phyloP scores from a whole-genome alignment of 2,113 vertebrate genomes.

The Neolamprologus sp. region DNA sequence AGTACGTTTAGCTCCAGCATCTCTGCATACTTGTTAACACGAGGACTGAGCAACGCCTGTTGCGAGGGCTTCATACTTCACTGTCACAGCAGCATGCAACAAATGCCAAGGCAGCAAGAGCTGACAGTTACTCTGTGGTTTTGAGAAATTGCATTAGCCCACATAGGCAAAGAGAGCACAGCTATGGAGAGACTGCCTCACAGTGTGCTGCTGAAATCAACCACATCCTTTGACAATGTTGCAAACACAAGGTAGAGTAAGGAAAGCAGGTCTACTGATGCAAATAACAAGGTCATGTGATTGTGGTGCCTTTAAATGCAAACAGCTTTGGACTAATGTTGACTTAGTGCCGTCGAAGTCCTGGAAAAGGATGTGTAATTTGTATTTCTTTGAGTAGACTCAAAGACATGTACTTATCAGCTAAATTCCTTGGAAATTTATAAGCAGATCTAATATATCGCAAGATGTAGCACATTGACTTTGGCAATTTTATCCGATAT shows the following conservation, averaged over 20 bases:
- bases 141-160: slow-evolving; percentile 38
- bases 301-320: background rate
- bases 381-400: background rate
- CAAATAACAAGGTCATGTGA: slow-evolving; percentile 16
- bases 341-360: background rate
- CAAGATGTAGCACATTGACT: background rate
- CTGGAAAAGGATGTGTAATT: background rate
- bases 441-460: background rate
- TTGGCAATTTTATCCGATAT: background rate
- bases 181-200: background rate
- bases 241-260: slow-evolving; percentile 18
- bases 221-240: slow-evolving; percentile 47
- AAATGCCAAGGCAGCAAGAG: background rate
- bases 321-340: background rate
- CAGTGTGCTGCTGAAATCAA: slow-evolving; percentile 25
- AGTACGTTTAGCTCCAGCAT: background rate
- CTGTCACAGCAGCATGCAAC: background rate
- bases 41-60: background rate
- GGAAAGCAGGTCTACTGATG: background rate
- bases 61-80: background rate
- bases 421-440: background rate
- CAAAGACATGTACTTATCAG: background rate
- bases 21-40: background rate
- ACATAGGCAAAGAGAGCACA: slow-evolving; percentile 5
- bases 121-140: slow-evolving; percentile 56